Conservation (phyloP, 2,888 invertebrate genomes). For the Cylloceria caligata region DNA sequence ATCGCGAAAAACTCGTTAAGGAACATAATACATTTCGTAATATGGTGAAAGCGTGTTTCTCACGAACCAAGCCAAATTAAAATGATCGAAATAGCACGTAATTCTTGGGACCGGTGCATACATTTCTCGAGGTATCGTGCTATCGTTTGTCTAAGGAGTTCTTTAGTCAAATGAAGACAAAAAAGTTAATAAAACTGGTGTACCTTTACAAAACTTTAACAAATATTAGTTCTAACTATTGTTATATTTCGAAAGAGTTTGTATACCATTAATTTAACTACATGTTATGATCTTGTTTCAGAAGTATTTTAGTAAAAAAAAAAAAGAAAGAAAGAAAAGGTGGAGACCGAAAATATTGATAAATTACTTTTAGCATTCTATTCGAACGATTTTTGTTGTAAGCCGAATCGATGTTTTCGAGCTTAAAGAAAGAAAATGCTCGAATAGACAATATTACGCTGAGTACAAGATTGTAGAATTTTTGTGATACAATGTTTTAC, state of each 20-base stretch:
- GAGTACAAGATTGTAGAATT: constrained; percentile 44
- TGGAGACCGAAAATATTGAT: background rate
- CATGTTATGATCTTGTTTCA: background rate
- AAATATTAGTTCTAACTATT: constrained; percentile 5
- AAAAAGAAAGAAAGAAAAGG: background rate
- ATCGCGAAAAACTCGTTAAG: background rate
- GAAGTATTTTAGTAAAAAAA: background rate
- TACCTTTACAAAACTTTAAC: background rate
- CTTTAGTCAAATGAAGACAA: background rate
- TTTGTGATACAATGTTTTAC: constrained; percentile 44
- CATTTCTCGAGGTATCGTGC: background rate
- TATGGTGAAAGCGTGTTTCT: background rate
- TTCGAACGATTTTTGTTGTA: background rate
- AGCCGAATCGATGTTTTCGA: background rate
- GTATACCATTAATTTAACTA: constrained; percentile 2
- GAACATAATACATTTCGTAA: background rate
- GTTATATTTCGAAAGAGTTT: background rate
- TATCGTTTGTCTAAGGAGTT: background rate
- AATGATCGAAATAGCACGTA: background rate
- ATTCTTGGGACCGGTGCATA: background rate
- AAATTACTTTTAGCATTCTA: background rate
- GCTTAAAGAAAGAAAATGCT: constrained; percentile 14
- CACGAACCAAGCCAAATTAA: background rate
- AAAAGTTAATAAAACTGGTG: constrained; percentile 9
- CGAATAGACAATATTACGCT: background rate